Conservation (phyloP, 2,797 vertebrate species). For the Adrianichthys oophorus region DNA sequence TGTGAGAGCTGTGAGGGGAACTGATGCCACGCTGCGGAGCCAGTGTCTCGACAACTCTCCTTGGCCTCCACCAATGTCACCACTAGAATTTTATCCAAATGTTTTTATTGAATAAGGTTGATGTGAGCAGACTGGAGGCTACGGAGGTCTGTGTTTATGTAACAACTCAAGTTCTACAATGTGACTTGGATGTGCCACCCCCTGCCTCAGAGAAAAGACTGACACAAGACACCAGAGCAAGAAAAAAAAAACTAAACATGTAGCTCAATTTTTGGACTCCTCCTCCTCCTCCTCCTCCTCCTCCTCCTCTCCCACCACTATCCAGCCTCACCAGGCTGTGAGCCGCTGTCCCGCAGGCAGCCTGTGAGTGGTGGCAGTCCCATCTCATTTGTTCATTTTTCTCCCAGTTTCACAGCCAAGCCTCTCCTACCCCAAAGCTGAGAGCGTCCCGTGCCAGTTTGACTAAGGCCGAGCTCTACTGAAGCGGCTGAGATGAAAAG, state of each 20-base stretch:
- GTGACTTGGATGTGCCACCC: conserved; percentile 62
- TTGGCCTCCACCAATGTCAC: conserved; percentile 67
- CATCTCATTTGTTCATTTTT: conserved; percentile 79
- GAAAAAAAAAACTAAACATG: conserved; percentile 31
- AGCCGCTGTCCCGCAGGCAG: conserved; percentile 65
- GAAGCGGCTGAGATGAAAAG: conserved; percentile 75
- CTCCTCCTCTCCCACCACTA: conserved; percentile 48
- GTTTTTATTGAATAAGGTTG: conserved; percentile 66
- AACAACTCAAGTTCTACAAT: conserved; percentile 72
- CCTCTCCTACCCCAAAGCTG: conserved; percentile 66
- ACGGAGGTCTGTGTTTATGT: conserved; percentile 72
- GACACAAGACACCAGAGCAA: conserved; percentile 72
- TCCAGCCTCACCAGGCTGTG: conserved; percentile 49
- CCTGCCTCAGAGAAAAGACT: conserved; percentile 59
- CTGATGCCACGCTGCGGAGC: conserved; percentile 44
- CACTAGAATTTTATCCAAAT: conserved; percentile 53
- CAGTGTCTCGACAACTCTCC: conserved; percentile 67
- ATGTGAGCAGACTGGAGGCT: conserved; percentile 69
- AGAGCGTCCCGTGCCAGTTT: conserved; percentile 72
- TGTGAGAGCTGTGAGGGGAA: conserved; percentile 44
- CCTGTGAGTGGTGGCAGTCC: conserved; percentile 78
- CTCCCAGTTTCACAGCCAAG: conserved; percentile 63
- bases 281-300: conserved; percentile 42
- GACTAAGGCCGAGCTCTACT: conserved; percentile 71
- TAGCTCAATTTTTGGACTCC: conserved; percentile 53